These are phyloP conservation scores for Temnothorax longispinosus DNA, from an alignment of 1,140 invertebrate species.

Conservation along the genomic window DNA sequence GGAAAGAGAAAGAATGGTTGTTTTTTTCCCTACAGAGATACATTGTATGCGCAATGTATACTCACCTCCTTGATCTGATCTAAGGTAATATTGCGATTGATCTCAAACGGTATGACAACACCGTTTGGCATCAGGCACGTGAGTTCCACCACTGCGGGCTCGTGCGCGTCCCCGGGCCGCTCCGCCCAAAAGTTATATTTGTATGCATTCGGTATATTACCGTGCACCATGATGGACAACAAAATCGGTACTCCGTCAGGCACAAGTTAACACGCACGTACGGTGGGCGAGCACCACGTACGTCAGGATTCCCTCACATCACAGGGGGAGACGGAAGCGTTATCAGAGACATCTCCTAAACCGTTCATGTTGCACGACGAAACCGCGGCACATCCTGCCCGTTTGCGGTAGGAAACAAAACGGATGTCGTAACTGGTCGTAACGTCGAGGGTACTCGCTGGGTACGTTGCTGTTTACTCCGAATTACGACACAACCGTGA, in stretches of 20 bases:
- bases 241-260: constrained; percentile 15
- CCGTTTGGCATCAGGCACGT: constrained; percentile 95
- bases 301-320: constrained; percentile 33
- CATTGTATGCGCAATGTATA: neutral
- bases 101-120: constrained; percentile 90
- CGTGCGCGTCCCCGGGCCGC: constrained; percentile 84
- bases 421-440: neutral
- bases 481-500: constrained; percentile 14
- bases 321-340: neutral
- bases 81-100: constrained; percentile 90
- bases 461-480: constrained; percentile 23
- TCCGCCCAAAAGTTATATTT: constrained; percentile 89
- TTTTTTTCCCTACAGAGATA: neutral
- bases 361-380: neutral
- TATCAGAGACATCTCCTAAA: constrained; percentile 11
- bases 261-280: constrained; percentile 31
- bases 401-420: neutral
- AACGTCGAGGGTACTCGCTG: neutral
- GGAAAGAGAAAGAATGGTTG: neutral
- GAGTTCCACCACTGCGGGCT: constrained; percentile 87
- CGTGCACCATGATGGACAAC: constrained; percentile 87
- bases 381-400: constrained; percentile 20
- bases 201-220: constrained; percentile 86
- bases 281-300: constrained; percentile 23
- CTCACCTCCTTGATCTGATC: constrained; percentile 94